Evolutionary conservation across 2,797 vertebrate genomes (phyloP).

Genomic region (Sphenodon punctatus): DNA sequence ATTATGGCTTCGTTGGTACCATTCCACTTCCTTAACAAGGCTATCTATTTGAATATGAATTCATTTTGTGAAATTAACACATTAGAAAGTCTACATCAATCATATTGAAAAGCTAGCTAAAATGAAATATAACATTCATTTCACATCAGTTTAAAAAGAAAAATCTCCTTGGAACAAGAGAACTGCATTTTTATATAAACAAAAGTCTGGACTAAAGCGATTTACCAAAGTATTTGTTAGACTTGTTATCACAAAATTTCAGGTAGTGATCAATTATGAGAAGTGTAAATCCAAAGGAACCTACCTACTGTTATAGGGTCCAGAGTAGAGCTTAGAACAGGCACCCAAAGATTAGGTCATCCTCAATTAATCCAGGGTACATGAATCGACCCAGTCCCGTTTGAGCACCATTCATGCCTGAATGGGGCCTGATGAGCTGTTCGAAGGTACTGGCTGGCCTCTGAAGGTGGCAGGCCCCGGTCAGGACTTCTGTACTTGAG

Average conservation of each 20-base stretch:
- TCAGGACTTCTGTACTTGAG: too few species aligned
- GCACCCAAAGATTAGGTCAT: too few species aligned
- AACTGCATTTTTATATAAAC: conserved; percentile 45
- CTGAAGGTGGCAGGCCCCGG: too few species aligned
- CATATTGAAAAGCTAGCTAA: conserved; percentile 60
- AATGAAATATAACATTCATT: conserved; percentile 57
- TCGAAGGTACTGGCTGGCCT: too few species aligned
- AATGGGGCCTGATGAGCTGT: too few species aligned
- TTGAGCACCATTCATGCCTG: too few species aligned
- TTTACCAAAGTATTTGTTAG: conserved; percentile 32
- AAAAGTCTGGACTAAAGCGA: conserved; percentile 32
- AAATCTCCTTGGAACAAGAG: conserved; percentile 19
- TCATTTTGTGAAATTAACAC: conserved; percentile 53
- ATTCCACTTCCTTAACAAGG: conserved; percentile 49
- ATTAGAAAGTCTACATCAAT: conserved; percentile 56
- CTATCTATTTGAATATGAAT: conserved; percentile 50
- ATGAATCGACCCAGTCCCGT: too few species aligned
- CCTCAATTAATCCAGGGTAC: too few species aligned
- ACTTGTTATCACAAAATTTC: conserved; percentile 31
- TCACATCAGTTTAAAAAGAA: conserved; percentile 44
- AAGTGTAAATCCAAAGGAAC: conserved; percentile 12
- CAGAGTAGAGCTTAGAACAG: conserved; percentile 30
- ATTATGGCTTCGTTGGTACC: background rate
- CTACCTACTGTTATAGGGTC: background rate
- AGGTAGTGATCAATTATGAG: conserved; percentile 25